These are phyloP conservation scores for Heteractis magnifica DNA, from an alignment of 92 coral and sea anemone species.

Conservation along the genomic window DNA sequence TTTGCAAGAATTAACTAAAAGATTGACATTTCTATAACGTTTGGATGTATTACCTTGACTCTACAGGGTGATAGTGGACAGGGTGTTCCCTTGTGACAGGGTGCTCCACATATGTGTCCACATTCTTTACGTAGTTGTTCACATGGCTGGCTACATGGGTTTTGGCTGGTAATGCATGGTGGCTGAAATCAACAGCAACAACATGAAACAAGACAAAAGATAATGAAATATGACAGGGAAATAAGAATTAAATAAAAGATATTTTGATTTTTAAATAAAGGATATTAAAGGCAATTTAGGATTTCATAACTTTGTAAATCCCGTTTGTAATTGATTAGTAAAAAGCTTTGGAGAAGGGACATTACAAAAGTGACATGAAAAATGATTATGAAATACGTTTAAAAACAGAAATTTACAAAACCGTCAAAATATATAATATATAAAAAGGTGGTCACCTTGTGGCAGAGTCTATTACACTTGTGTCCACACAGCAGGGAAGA, in stretches of 20 bases:
- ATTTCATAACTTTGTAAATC: too few relatives aligned
- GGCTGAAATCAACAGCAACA: constrained; percentile 37
- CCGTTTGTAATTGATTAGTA: too few relatives aligned
- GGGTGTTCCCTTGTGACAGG: constrained; percentile 68
- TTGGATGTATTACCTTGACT: constrained; percentile 53
- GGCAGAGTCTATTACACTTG: constrained; percentile 73
- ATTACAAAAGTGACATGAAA: too few relatives aligned
- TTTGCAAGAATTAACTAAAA: too few relatives aligned
- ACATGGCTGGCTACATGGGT: constrained; percentile 83
- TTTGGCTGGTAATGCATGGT: constrained; percentile 61
- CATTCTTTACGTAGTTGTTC: constrained; percentile 69
- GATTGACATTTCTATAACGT: too few relatives aligned
- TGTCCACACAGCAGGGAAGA: constrained; percentile 80
- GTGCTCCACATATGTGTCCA: constrained; percentile 83
- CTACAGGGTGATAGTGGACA: constrained; percentile 79
- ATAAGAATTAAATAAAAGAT: too few relatives aligned
- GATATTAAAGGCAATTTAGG: too few relatives aligned
- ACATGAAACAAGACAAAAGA: not conserved
- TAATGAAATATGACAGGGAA: not conserved
- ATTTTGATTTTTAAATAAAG: too few relatives aligned
- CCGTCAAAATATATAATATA: too few relatives aligned
- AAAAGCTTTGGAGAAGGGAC: too few relatives aligned
- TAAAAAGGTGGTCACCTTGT: constrained; percentile 55
- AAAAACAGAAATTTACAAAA: too few relatives aligned
- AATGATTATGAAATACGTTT: too few relatives aligned